Evolutionary conservation across 1,140 invertebrate genomes (phyloP).

Genomic region (Drosophila auraria): DNA sequence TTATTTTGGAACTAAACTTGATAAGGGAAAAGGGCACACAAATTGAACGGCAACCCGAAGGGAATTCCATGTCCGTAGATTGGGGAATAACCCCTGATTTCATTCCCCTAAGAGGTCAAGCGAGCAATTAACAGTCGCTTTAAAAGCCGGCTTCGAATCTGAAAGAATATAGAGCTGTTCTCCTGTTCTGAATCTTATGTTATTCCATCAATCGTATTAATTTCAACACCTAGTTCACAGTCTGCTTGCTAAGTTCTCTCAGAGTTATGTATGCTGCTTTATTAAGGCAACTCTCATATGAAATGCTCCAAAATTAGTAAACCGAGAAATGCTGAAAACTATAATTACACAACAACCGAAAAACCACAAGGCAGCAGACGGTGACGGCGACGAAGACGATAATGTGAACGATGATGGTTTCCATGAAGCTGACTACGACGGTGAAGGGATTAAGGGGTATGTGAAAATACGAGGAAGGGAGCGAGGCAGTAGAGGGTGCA

Average conservation of each 20-base stretch:
- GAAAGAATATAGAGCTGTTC: neutral
- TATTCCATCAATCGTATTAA: too few relatives aligned
- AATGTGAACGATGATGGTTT: constrained; percentile 20
- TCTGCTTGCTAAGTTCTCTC: neutral
- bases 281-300: constrained; percentile 1
- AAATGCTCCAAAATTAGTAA: neutral
- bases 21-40: constrained; percentile 21
- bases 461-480: neutral
- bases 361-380: constrained; percentile 67
- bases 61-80: neutral
- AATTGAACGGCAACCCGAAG: constrained; percentile 14
- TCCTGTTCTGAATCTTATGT: too few relatives aligned
- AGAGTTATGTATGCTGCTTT: constrained; percentile 17
- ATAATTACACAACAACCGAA: constrained; percentile 63
- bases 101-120: neutral
- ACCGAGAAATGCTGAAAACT: constrained; percentile 51
- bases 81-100: neutral
- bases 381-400: constrained; percentile 30
- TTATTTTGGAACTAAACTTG: constrained; percentile 25
- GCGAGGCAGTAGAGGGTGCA: neutral
- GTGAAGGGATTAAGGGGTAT: constrained; percentile 2
- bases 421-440: constrained; percentile 19
- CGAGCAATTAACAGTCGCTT: neutral
- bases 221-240: neutral
- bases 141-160: neutral